Conservation (phyloP, 2,888 invertebrate species). For the Hemaris fuciformis region DNA sequence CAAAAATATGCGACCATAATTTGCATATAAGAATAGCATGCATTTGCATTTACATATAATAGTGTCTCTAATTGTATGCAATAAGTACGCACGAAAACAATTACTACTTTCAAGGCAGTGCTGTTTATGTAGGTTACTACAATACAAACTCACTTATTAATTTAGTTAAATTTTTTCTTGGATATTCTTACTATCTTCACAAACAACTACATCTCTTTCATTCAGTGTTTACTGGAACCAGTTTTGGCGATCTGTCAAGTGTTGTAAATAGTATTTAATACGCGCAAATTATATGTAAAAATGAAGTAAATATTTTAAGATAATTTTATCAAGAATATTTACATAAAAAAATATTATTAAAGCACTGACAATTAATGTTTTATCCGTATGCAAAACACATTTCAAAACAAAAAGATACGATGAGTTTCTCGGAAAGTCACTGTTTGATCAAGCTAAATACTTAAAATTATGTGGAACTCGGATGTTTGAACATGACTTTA, state of each 20-base stretch:
- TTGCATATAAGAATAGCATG: neutral
- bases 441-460: neutral
- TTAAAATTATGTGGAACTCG: neutral
- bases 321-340: neutral
- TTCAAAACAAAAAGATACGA: neutral
- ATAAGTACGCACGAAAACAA: neutral
- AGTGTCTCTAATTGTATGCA: neutral
- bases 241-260: too few relatives aligned
- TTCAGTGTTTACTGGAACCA: too few relatives aligned
- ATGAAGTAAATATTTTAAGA: too few relatives aligned
- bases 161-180: neutral
- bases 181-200: too few relatives aligned
- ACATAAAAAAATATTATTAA: neutral
- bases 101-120: neutral
- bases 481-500: neutral
- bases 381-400: neutral
- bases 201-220: too few relatives aligned
- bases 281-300: too few relatives aligned
- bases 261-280: too few relatives aligned
- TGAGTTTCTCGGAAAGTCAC: neutral
- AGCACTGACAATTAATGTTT: neutral
- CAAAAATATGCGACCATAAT: neutral
- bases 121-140: neutral
- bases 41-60: constrained; percentile 2
- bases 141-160: neutral